Evolutionary conservation across 2,797 vertebrate species (phyloP).

Genomic region (Arremon aurantiirostris): DNA sequence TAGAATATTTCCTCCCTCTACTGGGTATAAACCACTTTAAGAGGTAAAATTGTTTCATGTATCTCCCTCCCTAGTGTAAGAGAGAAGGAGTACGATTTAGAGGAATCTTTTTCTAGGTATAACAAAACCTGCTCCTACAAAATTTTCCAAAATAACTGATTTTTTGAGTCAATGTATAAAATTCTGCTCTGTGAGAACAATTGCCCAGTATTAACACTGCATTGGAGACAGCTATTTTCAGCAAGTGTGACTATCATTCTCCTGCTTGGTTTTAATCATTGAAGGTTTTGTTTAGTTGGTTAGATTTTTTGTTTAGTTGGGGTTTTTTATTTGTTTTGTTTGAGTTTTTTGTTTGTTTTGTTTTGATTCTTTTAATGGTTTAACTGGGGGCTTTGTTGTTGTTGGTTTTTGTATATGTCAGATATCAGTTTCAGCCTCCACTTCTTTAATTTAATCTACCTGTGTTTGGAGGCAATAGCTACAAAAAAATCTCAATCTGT

Average conservation of each 20-base stretch:
- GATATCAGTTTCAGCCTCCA: neutral
- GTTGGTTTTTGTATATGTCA: neutral
- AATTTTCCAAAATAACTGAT: neutral
- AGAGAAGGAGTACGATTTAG: neutral
- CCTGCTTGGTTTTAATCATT: neutral
- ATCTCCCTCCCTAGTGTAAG: neutral
- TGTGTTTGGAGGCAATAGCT: neutral
- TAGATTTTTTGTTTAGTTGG: neutral
- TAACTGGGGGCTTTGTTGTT: neutral
- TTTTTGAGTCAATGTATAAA: neutral
- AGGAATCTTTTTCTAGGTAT: neutral
- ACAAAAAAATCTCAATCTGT: neutral
- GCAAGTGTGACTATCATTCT: neutral
- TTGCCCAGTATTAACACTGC: accelerated
- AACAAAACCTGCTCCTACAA: neutral
- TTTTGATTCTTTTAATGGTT: neutral
- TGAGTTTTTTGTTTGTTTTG: accelerated
- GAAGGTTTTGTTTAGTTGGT: neutral
- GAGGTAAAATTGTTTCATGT: neutral
- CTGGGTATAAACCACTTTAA: neutral
- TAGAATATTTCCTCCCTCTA: neutral
- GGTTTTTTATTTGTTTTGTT: neutral
- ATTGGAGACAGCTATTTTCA: neutral
- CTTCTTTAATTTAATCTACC: neutral
- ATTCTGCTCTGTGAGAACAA: neutral